Conservation (phyloP, 2,113 vertebrate genomes). For the Epinephelus lanceolatus region DNA sequence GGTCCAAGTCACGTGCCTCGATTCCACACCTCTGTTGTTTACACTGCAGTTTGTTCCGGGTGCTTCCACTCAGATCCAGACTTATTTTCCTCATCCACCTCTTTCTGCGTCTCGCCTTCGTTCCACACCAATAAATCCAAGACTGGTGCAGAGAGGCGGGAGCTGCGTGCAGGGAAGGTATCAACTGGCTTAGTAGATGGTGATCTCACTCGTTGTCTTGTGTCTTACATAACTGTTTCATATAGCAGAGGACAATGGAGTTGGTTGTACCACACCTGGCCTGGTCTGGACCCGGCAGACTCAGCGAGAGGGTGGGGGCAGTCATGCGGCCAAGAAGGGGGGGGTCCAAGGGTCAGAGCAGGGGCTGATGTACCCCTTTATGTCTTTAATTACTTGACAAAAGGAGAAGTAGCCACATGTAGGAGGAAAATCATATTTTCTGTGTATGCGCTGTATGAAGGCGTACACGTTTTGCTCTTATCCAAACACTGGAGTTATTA, state of each 20-base stretch:
- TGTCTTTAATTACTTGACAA: conserved; percentile 25
- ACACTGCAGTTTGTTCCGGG: conserved; percentile 17
- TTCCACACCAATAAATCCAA: conserved; percentile 21
- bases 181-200: conserved; percentile 34
- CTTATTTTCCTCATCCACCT: conserved; percentile 13
- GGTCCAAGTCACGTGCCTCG: too few species aligned
- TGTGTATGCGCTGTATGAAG: neutral
- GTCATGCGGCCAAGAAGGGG: conserved; percentile 9
- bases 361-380: conserved; percentile 10
- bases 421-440: neutral
- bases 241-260: conserved; percentile 59
- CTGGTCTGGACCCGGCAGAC: conserved; percentile 10
- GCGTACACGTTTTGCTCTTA: conserved; percentile 10
- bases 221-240: conserved; percentile 69
- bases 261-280: conserved; percentile 60
- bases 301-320: neutral
- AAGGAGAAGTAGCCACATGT: conserved; percentile 8
- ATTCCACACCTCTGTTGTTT: too few species aligned
- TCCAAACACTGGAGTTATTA: conserved; percentile 31
- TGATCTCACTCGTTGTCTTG: conserved; percentile 67
- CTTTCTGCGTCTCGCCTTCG: neutral
- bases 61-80: conserved; percentile 33
- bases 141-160: conserved; percentile 3
- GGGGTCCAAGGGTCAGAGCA: conserved; percentile 2
- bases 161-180: conserved; percentile 15